These are phyloP conservation scores for Pterophyllum scalare DNA, from an alignment of 2,113 vertebrate species.

Conservation along the genomic window DNA sequence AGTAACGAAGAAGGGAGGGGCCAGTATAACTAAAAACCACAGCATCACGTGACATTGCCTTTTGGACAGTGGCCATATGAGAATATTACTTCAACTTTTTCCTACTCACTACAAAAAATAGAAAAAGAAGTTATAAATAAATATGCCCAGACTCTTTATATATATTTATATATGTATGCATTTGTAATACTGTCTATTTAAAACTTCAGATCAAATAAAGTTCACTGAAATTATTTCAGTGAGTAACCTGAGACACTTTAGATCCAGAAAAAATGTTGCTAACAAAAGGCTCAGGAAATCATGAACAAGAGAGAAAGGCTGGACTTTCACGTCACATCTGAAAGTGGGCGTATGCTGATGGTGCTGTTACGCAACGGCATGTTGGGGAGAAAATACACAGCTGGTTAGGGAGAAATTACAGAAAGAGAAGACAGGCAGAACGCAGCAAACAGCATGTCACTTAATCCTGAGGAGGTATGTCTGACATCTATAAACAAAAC, in stretches of 20 bases:
- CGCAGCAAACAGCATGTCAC: neutral
- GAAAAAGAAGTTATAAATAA: too few relatives aligned
- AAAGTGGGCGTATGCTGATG: neutral
- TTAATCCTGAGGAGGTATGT: conserved; percentile 23
- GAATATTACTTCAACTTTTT: too few relatives aligned
- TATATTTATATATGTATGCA: too few relatives aligned
- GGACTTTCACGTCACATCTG: neutral
- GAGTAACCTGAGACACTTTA: neutral
- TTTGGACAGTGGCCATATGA: too few relatives aligned
- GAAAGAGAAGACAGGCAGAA: neutral
- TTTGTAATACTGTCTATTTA: too few relatives aligned
- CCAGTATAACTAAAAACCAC: too few relatives aligned
- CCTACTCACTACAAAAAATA: too few relatives aligned
- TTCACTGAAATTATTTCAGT: too few relatives aligned
- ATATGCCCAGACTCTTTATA: too few relatives aligned
- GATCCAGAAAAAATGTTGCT: neutral
- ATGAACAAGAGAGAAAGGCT: neutral
- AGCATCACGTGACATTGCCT: too few relatives aligned
- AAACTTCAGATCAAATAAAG: too few relatives aligned
- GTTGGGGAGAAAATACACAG: neutral
- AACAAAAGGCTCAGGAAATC: neutral
- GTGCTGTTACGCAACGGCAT: neutral
- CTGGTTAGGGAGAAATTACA: neutral
- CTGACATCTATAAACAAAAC: neutral
- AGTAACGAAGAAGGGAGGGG: too few relatives aligned